Conservation (phyloP, 2,113 vertebrate species). For the Acrocephalus arundinaceus region DNA sequence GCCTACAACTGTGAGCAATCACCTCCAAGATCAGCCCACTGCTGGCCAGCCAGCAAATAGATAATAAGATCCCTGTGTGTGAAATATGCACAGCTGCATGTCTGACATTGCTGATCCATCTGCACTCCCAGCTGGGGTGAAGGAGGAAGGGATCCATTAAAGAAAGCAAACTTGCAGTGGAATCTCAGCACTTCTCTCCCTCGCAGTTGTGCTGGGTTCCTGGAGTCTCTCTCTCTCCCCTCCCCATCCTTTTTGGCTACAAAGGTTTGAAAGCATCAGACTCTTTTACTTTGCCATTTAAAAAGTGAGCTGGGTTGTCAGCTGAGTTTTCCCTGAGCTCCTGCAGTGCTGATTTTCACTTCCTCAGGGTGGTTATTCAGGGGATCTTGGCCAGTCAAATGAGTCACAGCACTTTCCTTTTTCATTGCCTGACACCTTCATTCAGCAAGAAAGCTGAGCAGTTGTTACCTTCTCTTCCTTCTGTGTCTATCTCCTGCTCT, state of each 20-base stretch:
- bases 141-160: conserved; percentile 37
- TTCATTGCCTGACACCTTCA: neutral
- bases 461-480: neutral
- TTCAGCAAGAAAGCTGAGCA: neutral
- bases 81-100: conserved; percentile 66
- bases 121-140: conserved; percentile 14
- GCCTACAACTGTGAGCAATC: conserved; percentile 57
- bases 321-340: neutral
- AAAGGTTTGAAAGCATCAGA: neutral
- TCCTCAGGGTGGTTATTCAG: neutral
- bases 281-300: neutral
- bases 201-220: neutral
- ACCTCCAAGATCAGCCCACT: conserved; percentile 43
- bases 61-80: conserved; percentile 66
- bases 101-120: conserved; percentile 62
- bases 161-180: neutral
- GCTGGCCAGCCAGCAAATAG: conserved; percentile 58
- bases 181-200: neutral
- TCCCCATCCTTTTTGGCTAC: neutral
- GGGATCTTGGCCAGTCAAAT: neutral
- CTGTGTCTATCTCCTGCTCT: neutral
- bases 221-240: neutral
- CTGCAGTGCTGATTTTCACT: neutral
- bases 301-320: neutral
- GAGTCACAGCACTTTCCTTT: neutral